Conservation (phyloP, 2,113 vertebrate species). For the Xenopus borealis region DNA sequence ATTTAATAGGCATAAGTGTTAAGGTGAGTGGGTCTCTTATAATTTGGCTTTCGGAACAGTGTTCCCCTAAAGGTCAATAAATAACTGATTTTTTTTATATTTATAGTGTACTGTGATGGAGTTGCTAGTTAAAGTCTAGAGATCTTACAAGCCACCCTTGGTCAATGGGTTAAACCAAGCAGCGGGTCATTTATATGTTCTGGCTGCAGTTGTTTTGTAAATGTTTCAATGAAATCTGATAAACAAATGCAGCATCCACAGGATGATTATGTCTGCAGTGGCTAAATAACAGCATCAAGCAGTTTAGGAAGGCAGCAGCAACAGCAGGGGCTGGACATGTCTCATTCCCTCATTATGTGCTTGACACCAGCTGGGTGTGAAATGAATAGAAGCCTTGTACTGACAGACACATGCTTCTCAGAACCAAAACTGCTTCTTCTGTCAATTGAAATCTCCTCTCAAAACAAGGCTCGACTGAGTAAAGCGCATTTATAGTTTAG, state of each 20-base stretch:
- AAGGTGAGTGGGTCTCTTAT: too few species aligned
- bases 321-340: not conserved
- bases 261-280: conserved; percentile 1
- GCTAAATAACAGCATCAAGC: conserved; percentile 9
- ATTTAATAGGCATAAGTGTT: too few species aligned
- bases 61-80: too few species aligned
- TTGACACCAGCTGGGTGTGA: not conserved
- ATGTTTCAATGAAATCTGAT: conserved; percentile 8
- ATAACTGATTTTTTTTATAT: too few species aligned
- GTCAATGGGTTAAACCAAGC: not conserved
- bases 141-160: too few species aligned
- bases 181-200: conserved; percentile 1
- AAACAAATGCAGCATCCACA: conserved; percentile 13
- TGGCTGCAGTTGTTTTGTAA: not conserved
- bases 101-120: too few species aligned
- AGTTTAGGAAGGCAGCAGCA: conserved; percentile 3
- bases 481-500: too few species aligned
- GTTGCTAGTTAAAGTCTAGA: too few species aligned
- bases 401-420: not conserved
- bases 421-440: too few species aligned
- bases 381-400: not conserved
- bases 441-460: too few species aligned
- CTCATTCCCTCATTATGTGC: not conserved
- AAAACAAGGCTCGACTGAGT: too few species aligned
- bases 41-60: too few species aligned